Conservation (phyloP, 2,113 vertebrate species). For the Tupaia chinensis region DNA sequence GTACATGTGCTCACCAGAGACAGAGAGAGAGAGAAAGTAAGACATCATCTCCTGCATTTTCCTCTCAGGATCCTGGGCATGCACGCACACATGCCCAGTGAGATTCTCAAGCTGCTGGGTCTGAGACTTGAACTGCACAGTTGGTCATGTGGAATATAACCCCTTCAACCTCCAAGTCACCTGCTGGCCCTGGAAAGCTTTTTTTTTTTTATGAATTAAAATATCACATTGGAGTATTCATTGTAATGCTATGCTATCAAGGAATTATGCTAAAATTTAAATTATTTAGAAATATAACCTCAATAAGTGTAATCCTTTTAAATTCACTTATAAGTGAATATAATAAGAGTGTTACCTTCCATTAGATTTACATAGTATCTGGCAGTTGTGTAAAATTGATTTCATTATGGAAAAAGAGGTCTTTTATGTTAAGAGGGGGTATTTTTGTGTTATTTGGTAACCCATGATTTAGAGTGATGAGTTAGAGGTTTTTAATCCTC, state of each 20-base stretch:
- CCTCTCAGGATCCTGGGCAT: no score
- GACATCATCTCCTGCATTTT: no score
- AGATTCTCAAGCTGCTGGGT: no score
- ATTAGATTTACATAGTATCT: slow-evolving; percentile 60
- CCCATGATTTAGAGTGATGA: slow-evolving; percentile 63
- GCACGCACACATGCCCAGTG: no score
- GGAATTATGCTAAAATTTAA: slow-evolving; percentile 63
- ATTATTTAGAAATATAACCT: slow-evolving; percentile 64
- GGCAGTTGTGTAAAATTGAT: slow-evolving; percentile 69
- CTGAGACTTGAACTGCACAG: no score
- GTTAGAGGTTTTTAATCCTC: slow-evolving; percentile 51
- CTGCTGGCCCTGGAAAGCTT: no score
- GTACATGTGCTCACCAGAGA: no score
- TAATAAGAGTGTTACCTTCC: slow-evolving; percentile 65
- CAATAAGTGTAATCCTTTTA: slow-evolving; percentile 64
- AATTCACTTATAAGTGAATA: slow-evolving; percentile 68
- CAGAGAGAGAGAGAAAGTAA: no score
- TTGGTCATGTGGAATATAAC: no score
- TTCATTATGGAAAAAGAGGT: slow-evolving; percentile 68
- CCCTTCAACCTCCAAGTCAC: no score
- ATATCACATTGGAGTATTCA: slow-evolving; percentile 53
- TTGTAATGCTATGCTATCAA: slow-evolving; percentile 63
- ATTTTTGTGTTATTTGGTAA: slow-evolving; percentile 73
- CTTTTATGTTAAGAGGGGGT: slow-evolving; percentile 61
- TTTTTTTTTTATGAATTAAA: slow-evolving; percentile 51